Percentiles rank a stretch among this genome's conserved stretches.
Evolutionary conservation across 2,888 invertebrate genomes (phyloP).

Genomic region (Boloria euphrosyne): DNA sequence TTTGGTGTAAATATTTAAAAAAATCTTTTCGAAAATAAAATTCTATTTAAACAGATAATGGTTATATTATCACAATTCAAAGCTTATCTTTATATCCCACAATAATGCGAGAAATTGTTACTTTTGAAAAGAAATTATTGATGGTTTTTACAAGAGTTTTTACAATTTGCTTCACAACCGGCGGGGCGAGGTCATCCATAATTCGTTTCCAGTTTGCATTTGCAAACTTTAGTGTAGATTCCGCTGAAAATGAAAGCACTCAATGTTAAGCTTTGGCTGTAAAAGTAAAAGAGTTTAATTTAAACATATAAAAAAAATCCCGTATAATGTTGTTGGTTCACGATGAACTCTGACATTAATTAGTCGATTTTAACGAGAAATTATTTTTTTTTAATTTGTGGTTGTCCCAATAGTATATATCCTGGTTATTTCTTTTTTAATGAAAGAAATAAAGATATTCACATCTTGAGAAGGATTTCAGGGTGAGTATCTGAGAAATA

Average conservation of each 20-base stretch:
- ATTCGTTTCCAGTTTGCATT: conserved; percentile 75
- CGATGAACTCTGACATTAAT: no score
- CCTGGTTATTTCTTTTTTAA: no score
- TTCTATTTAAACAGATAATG: not conserved
- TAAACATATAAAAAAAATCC: no score
- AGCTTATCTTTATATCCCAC: conserved; percentile 49
- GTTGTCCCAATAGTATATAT: no score
- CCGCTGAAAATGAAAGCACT: conserved; percentile 38
- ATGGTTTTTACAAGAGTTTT: conserved; percentile 64
- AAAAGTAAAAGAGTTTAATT: not conserved
- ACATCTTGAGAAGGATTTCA: no score
- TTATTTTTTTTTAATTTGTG: no score
- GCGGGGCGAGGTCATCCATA: conserved; percentile 76
- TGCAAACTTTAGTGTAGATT: conserved; percentile 68
- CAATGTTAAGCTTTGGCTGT: not conserved
- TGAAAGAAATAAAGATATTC: no score
- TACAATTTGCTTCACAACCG: conserved; percentile 74
- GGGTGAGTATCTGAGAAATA: no score
- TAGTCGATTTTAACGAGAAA: no score
- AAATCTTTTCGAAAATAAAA: not conserved
- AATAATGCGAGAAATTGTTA: conserved; percentile 55
- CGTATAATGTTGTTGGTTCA: no score
- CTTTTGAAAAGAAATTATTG: conserved; percentile 71
- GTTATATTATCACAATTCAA: conserved; percentile 15
- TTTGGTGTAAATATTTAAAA: no score